These are phyloP conservation scores for Oligia fasciuncula DNA, from an alignment of 2,888 invertebrate species.

Conservation along the genomic window DNA sequence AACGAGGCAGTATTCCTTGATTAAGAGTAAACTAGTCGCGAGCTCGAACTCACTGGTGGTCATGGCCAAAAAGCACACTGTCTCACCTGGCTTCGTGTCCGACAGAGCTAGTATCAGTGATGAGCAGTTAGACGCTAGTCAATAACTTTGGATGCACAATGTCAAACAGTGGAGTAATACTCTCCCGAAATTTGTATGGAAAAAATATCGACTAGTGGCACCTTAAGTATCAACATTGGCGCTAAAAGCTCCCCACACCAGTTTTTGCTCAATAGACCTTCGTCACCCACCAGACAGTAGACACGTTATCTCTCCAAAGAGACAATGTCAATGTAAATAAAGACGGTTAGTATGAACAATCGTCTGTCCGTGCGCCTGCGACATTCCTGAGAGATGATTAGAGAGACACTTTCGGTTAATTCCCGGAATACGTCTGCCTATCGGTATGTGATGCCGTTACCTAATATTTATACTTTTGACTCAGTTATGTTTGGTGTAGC, in stretches of 20 bases:
- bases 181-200: too few relatives aligned
- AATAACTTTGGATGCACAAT: too few relatives aligned
- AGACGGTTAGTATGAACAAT: constrained; percentile 42
- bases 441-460: constrained; percentile 20
- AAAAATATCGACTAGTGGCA: too few relatives aligned
- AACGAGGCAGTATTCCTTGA: too few relatives aligned
- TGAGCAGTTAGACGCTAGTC: too few relatives aligned
- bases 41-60: too few relatives aligned
- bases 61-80: too few relatives aligned
- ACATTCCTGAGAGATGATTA: constrained; percentile 59
- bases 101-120: too few relatives aligned
- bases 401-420: constrained; percentile 23
- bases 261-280: background rate
- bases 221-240: background rate
- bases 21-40: too few relatives aligned
- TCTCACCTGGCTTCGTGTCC: too few relatives aligned
- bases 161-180: too few relatives aligned
- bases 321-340: constrained; percentile 51
- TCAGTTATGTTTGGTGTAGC: too few relatives aligned
- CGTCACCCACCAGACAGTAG: background rate
- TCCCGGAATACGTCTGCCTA: constrained; percentile 37
- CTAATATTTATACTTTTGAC: background rate
- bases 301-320: constrained; percentile 26
- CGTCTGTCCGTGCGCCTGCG: constrained; percentile 38
- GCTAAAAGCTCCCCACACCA: background rate